Percentiles rank a stretch among this genome's conserved stretches.
Evolutionary conservation across 1,140 invertebrate species (phyloP).

Genomic region (Macrosteles quadrilineatus): DNA sequence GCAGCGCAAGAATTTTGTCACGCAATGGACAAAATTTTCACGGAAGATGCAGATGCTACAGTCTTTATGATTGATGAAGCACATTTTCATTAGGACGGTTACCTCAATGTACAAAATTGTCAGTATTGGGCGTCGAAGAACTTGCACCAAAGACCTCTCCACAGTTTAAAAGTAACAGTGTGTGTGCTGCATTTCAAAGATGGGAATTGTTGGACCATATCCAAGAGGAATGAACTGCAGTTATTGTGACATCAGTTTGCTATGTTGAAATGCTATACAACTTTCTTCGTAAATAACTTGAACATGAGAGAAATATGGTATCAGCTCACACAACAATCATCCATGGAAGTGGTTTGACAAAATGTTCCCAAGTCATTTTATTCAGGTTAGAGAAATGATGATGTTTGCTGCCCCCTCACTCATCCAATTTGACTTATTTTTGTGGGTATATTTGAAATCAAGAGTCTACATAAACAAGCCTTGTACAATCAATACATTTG

Average conservation of each 20-base stretch:
- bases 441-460: neutral
- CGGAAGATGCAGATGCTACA: slow-evolving; percentile 12
- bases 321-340: neutral
- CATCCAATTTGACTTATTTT: neutral
- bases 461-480: slow-evolving; percentile 9
- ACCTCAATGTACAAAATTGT: slow-evolving; percentile 40
- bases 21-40: neutral
- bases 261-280: slow-evolving; percentile 24
- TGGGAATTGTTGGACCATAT: slow-evolving; percentile 34
- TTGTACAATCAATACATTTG: neutral
- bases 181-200: slow-evolving; percentile 27
- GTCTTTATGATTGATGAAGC: slow-evolving; percentile 43
- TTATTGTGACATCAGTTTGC: slow-evolving; percentile 29
- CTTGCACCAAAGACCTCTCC: slow-evolving; percentile 3
- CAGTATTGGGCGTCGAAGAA: slow-evolving; percentile 31
- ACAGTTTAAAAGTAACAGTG: slow-evolving; percentile 17
- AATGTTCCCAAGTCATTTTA: slow-evolving; percentile 18
- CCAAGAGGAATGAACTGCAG: neutral
- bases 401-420: neutral
- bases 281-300: slow-evolving; percentile 34
- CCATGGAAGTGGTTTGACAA: slow-evolving; percentile 15
- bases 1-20: neutral
- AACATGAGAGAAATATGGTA: slow-evolving; percentile 23
- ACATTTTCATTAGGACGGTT: slow-evolving; percentile 47
- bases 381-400: neutral